A percentile compares a stretch with the other conserved stretches of the same genome.
Evolutionary conservation across 2,888 invertebrate genomes (phyloP).

Genomic region (Tachystola acroxantha): DNA sequence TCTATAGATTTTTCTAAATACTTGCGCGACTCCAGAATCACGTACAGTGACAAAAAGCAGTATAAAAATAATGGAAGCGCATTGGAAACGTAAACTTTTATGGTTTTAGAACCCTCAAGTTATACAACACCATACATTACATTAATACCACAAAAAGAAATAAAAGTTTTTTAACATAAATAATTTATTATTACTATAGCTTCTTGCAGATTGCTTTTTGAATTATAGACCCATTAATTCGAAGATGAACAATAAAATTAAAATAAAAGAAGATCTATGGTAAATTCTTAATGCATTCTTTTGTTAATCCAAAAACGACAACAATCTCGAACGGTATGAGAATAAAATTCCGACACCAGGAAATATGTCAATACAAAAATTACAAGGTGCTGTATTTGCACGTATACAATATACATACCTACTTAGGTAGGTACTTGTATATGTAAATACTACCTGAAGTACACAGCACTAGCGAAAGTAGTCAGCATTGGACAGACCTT

Average conservation of each 20-base stretch:
- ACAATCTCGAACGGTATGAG: too few relatives aligned
- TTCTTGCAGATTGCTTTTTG: conserved; percentile 11
- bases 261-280: conserved; percentile 13
- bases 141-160: conserved; percentile 1
- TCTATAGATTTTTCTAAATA: background rate
- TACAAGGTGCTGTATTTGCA: too few relatives aligned
- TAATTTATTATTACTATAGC: conserved; percentile 12
- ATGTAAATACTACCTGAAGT: too few relatives aligned
- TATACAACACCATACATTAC: background rate
- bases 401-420: too few relatives aligned
- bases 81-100: background rate
- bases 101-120: background rate
- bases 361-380: too few relatives aligned
- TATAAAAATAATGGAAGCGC: background rate
- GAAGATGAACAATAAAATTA: conserved; percentile 17
- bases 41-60: background rate
- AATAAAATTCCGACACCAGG: too few relatives aligned
- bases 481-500: conserved; percentile 51
- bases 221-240: conserved; percentile 12
- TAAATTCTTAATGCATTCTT: conserved; percentile 24
- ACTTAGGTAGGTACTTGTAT: too few relatives aligned
- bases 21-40: background rate
- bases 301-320: conserved; percentile 13
- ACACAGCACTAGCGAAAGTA: conserved; percentile 54
- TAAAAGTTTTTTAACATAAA: conserved; percentile 3